Conservation (phyloP, 2,797 vertebrate genomes). For the Cynodonichthys magdalenae region DNA sequence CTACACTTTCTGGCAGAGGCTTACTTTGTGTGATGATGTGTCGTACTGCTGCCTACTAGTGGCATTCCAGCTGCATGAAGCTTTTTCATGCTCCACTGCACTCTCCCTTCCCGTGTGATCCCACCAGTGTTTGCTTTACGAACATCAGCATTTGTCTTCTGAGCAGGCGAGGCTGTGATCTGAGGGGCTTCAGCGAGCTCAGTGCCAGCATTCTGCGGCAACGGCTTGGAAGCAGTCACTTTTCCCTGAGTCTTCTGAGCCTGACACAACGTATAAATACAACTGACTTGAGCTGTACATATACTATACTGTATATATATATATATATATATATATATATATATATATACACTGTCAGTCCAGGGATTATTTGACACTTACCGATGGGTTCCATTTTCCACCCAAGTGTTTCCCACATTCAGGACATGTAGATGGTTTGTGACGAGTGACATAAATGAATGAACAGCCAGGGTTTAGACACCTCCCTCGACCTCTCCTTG, state of each 20-base stretch:
- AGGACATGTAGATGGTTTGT: constrained; percentile 94
- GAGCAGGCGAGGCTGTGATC: constrained; percentile 2
- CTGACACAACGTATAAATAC: constrained; percentile 30
- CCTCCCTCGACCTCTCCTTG: constrained; percentile 92
- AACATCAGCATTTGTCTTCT: constrained; percentile 15
- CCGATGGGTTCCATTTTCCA: constrained; percentile 91
- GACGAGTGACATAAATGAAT: constrained; percentile 95
- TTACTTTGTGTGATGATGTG: constrained; percentile 41
- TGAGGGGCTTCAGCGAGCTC: constrained; percentile 32
- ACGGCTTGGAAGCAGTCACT: constrained; percentile 23
- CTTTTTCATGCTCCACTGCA: constrained; percentile 25
- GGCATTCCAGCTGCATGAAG: constrained; percentile 24
- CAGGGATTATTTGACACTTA: constrained; percentile 39
- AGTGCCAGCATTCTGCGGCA: constrained; percentile 17
- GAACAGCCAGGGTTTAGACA: constrained; percentile 91
- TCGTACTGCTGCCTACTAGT: constrained; percentile 69
- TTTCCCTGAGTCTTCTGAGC: constrained; percentile 58
- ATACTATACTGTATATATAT: no score
- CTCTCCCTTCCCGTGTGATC: constrained; percentile 25
- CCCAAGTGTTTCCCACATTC: constrained; percentile 90
- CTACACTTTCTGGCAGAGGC: no score
- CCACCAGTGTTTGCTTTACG: constrained; percentile 15
- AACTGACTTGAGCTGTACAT: background rate
- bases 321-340: no score
- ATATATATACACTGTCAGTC: no score